Conservation (phyloP, 2,113 vertebrate species). For the Morone chrysops region DNA sequence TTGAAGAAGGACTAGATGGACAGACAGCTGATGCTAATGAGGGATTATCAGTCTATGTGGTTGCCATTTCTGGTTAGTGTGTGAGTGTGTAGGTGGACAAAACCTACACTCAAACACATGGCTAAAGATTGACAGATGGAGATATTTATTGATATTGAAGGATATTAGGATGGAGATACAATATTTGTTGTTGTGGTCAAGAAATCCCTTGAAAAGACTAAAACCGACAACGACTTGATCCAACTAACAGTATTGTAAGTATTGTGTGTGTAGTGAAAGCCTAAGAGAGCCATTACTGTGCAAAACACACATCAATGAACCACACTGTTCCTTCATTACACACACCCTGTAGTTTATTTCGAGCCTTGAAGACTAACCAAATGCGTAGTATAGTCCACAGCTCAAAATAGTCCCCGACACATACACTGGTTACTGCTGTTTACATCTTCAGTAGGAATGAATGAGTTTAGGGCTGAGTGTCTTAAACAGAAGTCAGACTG, state of each 20-base stretch:
- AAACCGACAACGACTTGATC: background rate
- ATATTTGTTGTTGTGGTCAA: background rate
- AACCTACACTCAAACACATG: background rate
- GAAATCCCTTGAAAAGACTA: background rate
- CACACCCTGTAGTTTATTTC: background rate
- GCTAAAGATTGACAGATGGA: background rate
- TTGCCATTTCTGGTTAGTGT: background rate
- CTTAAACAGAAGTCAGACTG: background rate
- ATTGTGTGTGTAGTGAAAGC: background rate
- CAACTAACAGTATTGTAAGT: too few relatives aligned
- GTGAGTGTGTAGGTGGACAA: background rate
- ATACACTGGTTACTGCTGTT: background rate
- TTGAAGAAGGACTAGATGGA: background rate
- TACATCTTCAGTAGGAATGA: background rate
- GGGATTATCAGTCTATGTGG: background rate
- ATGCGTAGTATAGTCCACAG: background rate
- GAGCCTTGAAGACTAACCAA: background rate
- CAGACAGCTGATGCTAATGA: conserved; percentile 38
- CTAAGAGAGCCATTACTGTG: background rate
- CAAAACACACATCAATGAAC: background rate
- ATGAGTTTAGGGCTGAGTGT: background rate
- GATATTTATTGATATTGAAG: background rate
- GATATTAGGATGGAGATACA: background rate
- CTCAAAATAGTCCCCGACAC: conserved; percentile 18
- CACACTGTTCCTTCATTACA: background rate